Base-by-base conservation (phyloP, 2,797 vertebrate genomes). In the Antennarius maculatus region DNA sequence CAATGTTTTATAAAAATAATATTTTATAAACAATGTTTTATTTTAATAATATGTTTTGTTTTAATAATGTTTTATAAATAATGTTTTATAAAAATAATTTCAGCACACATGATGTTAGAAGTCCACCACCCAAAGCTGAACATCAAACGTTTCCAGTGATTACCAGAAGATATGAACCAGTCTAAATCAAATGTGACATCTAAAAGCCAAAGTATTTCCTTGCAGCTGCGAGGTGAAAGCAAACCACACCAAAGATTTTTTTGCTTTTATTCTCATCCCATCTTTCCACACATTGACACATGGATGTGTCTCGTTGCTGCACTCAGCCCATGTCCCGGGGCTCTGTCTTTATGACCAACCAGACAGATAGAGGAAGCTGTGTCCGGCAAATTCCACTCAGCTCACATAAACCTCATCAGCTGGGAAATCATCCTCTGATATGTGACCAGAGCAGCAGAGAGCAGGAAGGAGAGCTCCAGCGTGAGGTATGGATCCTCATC, bases 321-420 rank as follows among this genome's bases (percentile, higher is more conserved):
- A 37, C 49, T 29, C 74, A 54, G 63, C 51, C 62, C 63, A 66
- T 69, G 62, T 75, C 72, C 77, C 31, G 11, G 16, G 71, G 80
- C 59, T 2, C 72, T 81, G 53, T 58, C 65, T 70, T 62, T 64
- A 78, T 69, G 61, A 67, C 91, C 92, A 92, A 92, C 92, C 88
- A 80, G 73, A 84, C 41, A 79, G 64, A 77, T 76, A 84, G 90
- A 92, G 92, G 92, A 94, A 92, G 75, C 78, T 13, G 57, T 59
- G 60, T 74, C 72, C 48, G 66, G 50, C 49, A 72, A 61, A 43
- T 15, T 15, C 82, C 68, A 63, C 77, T 77, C 49, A 7, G 68
- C 70, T 84, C 70, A 48, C 71, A 79, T 59, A 67, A 74, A 77
- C 80, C 31, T 54, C 68, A 72, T 77, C 54, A 63, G 65, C 61